Base-by-base conservation (phyloP, 2,888 invertebrate species). In the Choreutis nemorana region DNA sequence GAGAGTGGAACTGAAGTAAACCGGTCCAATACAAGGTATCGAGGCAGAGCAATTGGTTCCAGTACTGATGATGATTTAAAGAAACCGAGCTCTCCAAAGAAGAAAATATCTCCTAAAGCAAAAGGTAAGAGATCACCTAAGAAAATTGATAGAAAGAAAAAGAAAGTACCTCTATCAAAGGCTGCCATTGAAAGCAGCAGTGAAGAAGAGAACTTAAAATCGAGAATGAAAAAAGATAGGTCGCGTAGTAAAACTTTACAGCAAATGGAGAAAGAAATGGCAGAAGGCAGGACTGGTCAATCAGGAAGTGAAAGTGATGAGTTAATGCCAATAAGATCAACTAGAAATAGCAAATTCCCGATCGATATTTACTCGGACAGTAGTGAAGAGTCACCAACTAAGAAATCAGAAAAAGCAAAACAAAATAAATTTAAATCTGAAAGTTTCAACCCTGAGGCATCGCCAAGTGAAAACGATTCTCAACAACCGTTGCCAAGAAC, bases 281-380 rank as follows among this genome's bases (percentile, higher is more conserved):
- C 71, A 15, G 85, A 83, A 31, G 83, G 83, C 33, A 65, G 56
- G 36, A 40, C 49, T 26, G 67, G 57, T 6, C 82, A 83, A 27
- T 84, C 87, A 3, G 86, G 83, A 26, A 86, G 87, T 30, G 92
- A 92, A 40, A 92, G 91, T 54, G 92, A 91, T 57, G 91, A 91
- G 37, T 60, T 91, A 25, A 78, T 89, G 68, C 83, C 87, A 14
- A 81, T 88, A 14, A 79, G 79, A 44, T 75, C 77, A 16, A 73
- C 83, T 26, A 66, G 72, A 44, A 83, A 81, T 41, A 68, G 75
- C 38, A 84, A 83, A 53, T 81, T 82, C 33, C 81, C 84, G n/a
- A 78, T 85, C 11, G 87, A 89, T 36, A 92, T 93, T 45, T 94
- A 93, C 64, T 92, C 93, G 0, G 91, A 93, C 44, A 90, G 89